phyloP scores from a whole-genome alignment of 2,888 invertebrate genomes.

The Eulithis prunata region DNA sequence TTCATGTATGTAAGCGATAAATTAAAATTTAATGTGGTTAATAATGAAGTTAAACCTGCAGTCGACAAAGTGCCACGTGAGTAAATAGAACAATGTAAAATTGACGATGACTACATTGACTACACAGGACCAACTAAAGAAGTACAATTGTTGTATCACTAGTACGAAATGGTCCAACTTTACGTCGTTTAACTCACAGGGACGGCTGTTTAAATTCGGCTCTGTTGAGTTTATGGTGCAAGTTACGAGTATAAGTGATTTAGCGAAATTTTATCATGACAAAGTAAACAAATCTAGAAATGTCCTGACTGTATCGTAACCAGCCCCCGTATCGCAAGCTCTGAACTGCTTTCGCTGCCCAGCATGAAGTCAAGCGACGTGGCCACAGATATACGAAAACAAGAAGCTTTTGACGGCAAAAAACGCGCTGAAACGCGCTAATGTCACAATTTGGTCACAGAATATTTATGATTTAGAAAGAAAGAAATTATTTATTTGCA shows the following conservation, averaged over 20 bases:
- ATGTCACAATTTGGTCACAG: too few relatives aligned
- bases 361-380: too few relatives aligned
- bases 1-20: too few relatives aligned
- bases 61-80: conserved; percentile 15
- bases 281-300: too few relatives aligned
- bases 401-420: too few relatives aligned
- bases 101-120: conserved; percentile 25
- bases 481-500: too few relatives aligned
- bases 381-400: too few relatives aligned
- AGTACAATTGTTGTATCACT: conserved; percentile 39
- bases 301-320: too few relatives aligned
- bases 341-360: too few relatives aligned
- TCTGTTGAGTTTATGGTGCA: conserved; percentile 42
- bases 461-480: too few relatives aligned
- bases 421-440: too few relatives aligned
- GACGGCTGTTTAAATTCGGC: conserved; percentile 61
- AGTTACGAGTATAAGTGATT: conserved; percentile 25
- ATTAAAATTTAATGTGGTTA: background rate
- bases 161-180: conserved; percentile 43
- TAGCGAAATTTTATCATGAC: background rate
- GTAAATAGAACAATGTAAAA: conserved; percentile 22
- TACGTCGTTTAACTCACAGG: conserved; percentile 59
- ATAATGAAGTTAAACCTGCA: background rate
- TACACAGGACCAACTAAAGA: conserved; percentile 30
- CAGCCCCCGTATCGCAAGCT: too few relatives aligned